These are phyloP conservation scores for Sebastes oblongus DNA, from an alignment of 2,797 vertebrate species.

Conservation along the genomic window DNA sequence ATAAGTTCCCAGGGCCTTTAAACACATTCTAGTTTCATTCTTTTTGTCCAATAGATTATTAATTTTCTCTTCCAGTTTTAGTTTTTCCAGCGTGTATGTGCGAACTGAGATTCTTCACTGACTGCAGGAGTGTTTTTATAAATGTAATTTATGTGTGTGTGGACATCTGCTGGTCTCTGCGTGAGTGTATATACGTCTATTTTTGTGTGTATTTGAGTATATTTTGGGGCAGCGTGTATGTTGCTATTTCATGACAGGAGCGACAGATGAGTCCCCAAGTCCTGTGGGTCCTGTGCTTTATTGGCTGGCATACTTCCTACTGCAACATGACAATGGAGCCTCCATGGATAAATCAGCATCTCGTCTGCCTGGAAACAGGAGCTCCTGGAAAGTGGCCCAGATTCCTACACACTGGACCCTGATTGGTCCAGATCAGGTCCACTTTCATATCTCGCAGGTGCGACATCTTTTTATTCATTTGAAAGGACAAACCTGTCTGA, in stretches of 20 bases:
- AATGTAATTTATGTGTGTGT: background rate
- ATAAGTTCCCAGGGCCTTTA: background rate
- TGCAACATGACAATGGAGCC: conserved; percentile 58
- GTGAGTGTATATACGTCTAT: background rate
- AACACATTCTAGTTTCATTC: background rate
- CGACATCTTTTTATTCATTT: conserved; percentile 35
- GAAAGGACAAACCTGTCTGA: conserved; percentile 17
- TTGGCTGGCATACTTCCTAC: conserved; percentile 56
- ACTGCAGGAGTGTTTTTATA: background rate
- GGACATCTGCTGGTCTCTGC: background rate
- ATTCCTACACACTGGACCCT: conserved; percentile 40
- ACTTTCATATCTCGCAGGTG: conserved; percentile 51
- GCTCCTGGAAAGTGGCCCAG: conserved; percentile 63
- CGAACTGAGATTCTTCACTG: background rate
- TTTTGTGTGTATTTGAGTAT: conserved; percentile 14
- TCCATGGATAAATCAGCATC: conserved; percentile 49
- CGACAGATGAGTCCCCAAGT: conserved; percentile 46
- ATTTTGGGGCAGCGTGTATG: conserved; percentile 22
- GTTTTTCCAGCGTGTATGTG: background rate
- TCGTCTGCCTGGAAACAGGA: conserved; percentile 67
- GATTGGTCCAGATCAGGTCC: conserved; percentile 55
- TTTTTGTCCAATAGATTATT: background rate
- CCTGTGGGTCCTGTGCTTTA: conserved; percentile 49
- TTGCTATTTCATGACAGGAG: conserved; percentile 42
- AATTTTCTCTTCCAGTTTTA: background rate